Percentiles rank a stretch among this genome's conserved stretches.
These are phyloP conservation scores for Heteropelma amictum DNA, from an alignment of 2,888 invertebrate genomes.

Conservation along the genomic window DNA sequence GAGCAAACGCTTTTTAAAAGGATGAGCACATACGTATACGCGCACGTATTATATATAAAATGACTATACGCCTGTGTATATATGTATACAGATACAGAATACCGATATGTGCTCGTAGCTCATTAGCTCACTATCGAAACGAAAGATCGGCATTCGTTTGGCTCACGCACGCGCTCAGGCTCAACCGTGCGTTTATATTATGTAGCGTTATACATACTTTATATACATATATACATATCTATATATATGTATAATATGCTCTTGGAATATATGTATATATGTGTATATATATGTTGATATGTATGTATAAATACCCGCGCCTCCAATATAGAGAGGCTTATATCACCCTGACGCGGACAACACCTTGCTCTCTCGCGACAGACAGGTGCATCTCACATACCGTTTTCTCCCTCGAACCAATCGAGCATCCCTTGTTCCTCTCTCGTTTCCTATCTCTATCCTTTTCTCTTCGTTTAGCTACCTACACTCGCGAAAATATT, in stretches of 20 bases:
- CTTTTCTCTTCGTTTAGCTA: conserved; percentile 33
- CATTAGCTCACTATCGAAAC: conserved; percentile 71
- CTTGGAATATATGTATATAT: conserved; percentile 18
- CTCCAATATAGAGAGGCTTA: not conserved
- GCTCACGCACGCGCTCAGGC: conserved; percentile 65
- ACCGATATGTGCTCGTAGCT: conserved; percentile 65
- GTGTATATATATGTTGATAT: not conserved
- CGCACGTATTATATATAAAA: not conserved
- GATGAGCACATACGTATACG: conserved; percentile 23
- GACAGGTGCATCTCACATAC: conserved; percentile 68
- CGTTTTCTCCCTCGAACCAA: conserved; percentile 46
- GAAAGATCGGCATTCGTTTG: conserved; percentile 66
- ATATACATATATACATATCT: not conserved
- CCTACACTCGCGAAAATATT: not conserved
- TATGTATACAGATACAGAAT: conserved; percentile 30
- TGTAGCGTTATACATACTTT: conserved; percentile 29
- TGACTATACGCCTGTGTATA: not conserved
- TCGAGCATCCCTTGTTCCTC: conserved; percentile 33
- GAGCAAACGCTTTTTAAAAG: conserved; percentile 43
- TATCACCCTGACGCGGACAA: conserved; percentile 36
- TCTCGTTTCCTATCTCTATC: conserved; percentile 50
- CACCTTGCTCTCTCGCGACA: conserved; percentile 70
- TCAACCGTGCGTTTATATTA: conserved; percentile 48
- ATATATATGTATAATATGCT: conserved; percentile 18
- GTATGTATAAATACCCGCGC: conserved; percentile 5